Base-by-base conservation (phyloP, 2,113 vertebrate species). In the Calypte anna region DNA sequence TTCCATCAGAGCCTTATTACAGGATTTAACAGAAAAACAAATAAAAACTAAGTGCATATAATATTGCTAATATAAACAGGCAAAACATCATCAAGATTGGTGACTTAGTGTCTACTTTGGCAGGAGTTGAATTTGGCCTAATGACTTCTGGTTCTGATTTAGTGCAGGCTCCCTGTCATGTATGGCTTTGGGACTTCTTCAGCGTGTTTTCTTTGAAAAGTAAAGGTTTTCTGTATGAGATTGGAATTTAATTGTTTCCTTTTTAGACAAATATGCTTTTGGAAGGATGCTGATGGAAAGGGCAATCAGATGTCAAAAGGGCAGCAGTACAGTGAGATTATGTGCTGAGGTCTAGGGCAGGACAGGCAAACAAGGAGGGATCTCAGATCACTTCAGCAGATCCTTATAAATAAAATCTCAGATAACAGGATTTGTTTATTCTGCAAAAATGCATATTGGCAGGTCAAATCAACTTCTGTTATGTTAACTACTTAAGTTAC, bases 201-300 rank as follows among this genome's bases (percentile, higher is more conserved):
- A 96, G 80, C 70, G 82, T 96, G 90, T 98, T 98, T 98, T 98
- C 96, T 96, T 97, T 97, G 80, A 96, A 94, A 97, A 98, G 90
- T 96, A 96, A 94, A 96, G 93, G 94, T 90, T 86, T 96, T 94
- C 94, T 94, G 62, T 91, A 78, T 95, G 78, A 98, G 94, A 98
- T 96, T 97, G 96, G 85, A 96, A 97, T 98, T 98, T 98, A 98
- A 98, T 98, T 98, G 97, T 98, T 98, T 98, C 97, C 97, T 98
- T 98, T 98, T 97, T 96, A 98, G 97, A 98, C 88, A 98, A 98
- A 98, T 97, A 98, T 58, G 76, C 97, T 97, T 97, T 97, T 97
- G 93, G 97, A 98, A 97, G 97, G 95, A 91, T 94, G 92, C 94
- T 97, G 97, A 98, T 96, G 97, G 97, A 98, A 98, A 95, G 97